Conservation (phyloP, 2,888 invertebrate genomes). For the Dolichopus griseipennis region DNA sequence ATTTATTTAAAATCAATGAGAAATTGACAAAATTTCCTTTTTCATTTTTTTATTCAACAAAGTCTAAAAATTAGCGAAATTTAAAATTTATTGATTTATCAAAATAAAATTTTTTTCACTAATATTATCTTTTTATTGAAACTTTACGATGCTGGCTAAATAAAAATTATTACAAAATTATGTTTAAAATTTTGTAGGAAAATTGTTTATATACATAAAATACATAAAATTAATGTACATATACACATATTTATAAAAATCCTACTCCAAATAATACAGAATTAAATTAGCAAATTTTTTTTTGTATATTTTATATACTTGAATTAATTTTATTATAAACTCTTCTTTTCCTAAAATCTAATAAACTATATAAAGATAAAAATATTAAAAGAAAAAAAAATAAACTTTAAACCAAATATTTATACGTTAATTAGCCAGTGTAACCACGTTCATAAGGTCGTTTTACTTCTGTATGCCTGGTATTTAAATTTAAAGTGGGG, state of each 20-base stretch:
- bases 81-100: not conserved
- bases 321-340: not conserved
- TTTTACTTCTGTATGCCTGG: conserved; percentile 47
- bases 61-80: not conserved
- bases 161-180: not conserved
- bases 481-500: conserved; percentile 51
- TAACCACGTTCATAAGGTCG: conserved; percentile 39
- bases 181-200: not conserved
- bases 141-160: not conserved
- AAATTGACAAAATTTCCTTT: not conserved
- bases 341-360: not conserved
- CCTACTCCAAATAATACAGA: conserved; percentile 1
- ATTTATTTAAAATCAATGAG: not conserved
- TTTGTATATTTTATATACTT: conserved; percentile 2
- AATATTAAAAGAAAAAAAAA: not conserved
- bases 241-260: not conserved
- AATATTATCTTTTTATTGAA: not conserved
- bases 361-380: not conserved
- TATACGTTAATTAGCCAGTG: conserved; percentile 30
- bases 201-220: not conserved
- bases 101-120: not conserved
- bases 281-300: not conserved
- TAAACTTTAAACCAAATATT: not conserved
- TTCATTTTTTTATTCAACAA: not conserved
- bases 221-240: not conserved